Conservation (phyloP, 1,140 invertebrate genomes). For the Cherax quadricarinatus region DNA sequence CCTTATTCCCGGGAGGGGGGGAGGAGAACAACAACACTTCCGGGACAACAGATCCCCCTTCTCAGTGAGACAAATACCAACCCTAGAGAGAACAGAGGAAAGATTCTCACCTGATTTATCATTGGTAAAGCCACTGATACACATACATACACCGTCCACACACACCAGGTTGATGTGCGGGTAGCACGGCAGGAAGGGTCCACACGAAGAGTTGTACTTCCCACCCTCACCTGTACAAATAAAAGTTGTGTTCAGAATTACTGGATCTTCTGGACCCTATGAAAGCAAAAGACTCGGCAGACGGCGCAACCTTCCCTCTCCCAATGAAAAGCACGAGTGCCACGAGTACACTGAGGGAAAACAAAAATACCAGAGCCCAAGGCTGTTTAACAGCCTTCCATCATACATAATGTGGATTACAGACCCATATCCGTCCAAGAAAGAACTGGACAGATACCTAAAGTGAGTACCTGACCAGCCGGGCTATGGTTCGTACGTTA, state of each 20-base stretch:
- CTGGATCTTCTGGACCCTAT: not conserved
- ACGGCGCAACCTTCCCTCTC: no score
- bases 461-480: no score
- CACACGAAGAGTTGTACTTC: not conserved
- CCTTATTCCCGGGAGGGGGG: no score
- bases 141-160: not conserved
- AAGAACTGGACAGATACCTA: no score
- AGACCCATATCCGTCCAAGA: not conserved
- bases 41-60: not conserved
- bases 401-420: no score
- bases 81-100: not conserved
- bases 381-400: no score
- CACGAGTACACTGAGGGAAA: not conserved
- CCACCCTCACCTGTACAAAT: not conserved
- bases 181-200: not conserved
- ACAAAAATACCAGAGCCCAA: not conserved
- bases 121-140: not conserved
- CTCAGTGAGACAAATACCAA: not conserved
- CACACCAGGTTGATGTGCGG: not conserved
- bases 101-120: not conserved
- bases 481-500: no score
- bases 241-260: not conserved
- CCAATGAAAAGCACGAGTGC: no score
- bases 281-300: no score
- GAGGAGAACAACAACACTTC: not conserved